Evolutionary conservation across 2,888 invertebrate species (phyloP).

Genomic region (Eledona agricola): DNA sequence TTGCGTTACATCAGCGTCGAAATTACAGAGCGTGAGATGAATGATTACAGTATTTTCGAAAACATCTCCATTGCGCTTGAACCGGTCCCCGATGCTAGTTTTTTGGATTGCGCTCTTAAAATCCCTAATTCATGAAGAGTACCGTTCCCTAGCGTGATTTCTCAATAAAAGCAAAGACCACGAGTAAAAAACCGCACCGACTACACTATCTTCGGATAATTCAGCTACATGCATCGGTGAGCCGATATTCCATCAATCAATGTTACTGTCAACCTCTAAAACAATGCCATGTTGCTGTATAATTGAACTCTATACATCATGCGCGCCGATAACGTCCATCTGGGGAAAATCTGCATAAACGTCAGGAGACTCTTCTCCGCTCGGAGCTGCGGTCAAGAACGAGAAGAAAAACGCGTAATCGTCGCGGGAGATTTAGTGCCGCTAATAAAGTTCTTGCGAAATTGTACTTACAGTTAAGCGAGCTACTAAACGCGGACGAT

Average conservation of each 20-base stretch:
- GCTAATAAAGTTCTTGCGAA: conserved; percentile 34
- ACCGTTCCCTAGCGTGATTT: conserved; percentile 52
- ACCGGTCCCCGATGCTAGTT: no score
- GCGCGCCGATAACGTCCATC: conserved; percentile 55
- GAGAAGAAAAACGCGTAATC: conserved; percentile 2
- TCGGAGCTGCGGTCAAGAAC: conserved; percentile 1
- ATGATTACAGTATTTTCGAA: no score
- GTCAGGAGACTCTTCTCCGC: conserved; percentile 35
- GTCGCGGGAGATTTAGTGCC: conserved; percentile 26
- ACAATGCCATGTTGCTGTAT: conserved; percentile 63
- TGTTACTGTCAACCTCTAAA: conserved; percentile 61
- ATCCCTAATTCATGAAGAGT: conserved; percentile 55
- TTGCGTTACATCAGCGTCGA: no score
- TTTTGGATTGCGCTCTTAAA: no score
- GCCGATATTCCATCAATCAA: conserved; percentile 61
- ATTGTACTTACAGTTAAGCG: conserved; percentile 27
- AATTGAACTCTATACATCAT: conserved; percentile 62
- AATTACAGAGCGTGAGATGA: no score
- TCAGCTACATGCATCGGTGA: conserved; percentile 54
- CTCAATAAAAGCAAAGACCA: conserved; percentile 49
- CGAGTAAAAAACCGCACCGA: conserved; percentile 49
- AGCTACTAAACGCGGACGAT: conserved; percentile 27
- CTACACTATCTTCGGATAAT: conserved; percentile 47
- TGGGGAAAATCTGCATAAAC: conserved; percentile 53
- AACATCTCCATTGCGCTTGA: no score